Conservation (phyloP, 2,113 vertebrate genomes). For the Cavia aperea region DNA sequence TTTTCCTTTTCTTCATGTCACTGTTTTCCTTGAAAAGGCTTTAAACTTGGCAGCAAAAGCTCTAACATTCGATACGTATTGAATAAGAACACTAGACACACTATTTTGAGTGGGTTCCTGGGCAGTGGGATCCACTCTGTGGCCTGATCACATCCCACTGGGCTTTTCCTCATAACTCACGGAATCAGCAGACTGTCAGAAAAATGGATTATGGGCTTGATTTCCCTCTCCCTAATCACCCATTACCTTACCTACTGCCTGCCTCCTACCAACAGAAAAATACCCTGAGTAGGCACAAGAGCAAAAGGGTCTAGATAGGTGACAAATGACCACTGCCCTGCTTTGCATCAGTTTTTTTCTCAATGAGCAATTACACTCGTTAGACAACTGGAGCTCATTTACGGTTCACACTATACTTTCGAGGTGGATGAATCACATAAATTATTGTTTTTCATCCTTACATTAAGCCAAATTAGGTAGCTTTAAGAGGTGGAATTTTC, state of each 20-base stretch:
- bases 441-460: constrained; percentile 64
- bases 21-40: background rate
- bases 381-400: background rate
- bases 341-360: constrained; percentile 50
- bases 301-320: constrained; percentile 38
- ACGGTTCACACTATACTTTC: constrained; percentile 51
- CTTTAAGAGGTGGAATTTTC: constrained; percentile 58
- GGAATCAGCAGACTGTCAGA: constrained; percentile 11
- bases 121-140: constrained; percentile 3
- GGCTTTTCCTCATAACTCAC: constrained; percentile 18
- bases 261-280: constrained; percentile 43
- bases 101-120: background rate
- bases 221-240: background rate
- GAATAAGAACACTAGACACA: background rate
- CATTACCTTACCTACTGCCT: constrained; percentile 47
- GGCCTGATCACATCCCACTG: constrained; percentile 37
- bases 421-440: constrained; percentile 56
- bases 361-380: constrained; percentile 50
- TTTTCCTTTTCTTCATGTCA: background rate
- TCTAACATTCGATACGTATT: background rate
- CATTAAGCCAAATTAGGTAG: constrained; percentile 63
- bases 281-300: constrained; percentile 1
- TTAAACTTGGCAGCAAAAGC: background rate
- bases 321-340: constrained; percentile 49
- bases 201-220: constrained; percentile 51